Base-by-base conservation (phyloP, 2,113 vertebrate species). In the Dromiciops gliroides region DNA sequence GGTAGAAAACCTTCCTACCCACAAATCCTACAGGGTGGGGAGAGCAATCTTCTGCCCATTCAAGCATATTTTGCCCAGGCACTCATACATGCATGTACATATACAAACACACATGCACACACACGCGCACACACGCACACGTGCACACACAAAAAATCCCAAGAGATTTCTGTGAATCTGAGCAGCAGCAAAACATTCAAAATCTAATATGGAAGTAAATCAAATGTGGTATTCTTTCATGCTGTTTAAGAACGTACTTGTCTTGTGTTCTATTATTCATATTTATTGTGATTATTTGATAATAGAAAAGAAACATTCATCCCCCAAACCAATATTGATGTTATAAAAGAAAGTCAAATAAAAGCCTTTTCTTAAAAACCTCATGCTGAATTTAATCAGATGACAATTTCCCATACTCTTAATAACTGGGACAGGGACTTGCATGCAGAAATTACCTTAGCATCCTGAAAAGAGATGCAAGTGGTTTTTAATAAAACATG, bases 261-360 rank as follows among this genome's bases (percentile, higher is more conserved):
- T 60, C 47, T 67, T 95, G 89, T 89, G 37, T 91, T 67, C 50
- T 2, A 67, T 44, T 95, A 44, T 1, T 94, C 4, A 93, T 90
- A 91, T 51, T 91, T 50, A 48, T 6, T 92, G 37, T 89, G 50
- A 93, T 83, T 83, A 83, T 94, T 90, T 95, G 49, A 51, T 51
- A 91, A 60, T 14, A 91, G 60, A 90, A 95, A 93, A 28, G 51
- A 93, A 89, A 90, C 0, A 23, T 91, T 89, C 6, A 90, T 90
- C 93, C 22, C 88, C 3, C 67, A 52, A 50, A 25, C 47, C 6
- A 24, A 50, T 83, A 3, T 47, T 83, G n/a, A 83, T 31, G 56
- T 51, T 92, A 90, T 10, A 93, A 90, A 95, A 51, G 50, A 95
- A 12, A 50, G 94, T 44, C 24, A 91, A 93, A 90, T 89, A 95